Percentiles rank a stretch among this genome's conserved stretches.
phyloP scores from a whole-genome alignment of 2,888 invertebrate species.

The Euplexia lucipara region DNA sequence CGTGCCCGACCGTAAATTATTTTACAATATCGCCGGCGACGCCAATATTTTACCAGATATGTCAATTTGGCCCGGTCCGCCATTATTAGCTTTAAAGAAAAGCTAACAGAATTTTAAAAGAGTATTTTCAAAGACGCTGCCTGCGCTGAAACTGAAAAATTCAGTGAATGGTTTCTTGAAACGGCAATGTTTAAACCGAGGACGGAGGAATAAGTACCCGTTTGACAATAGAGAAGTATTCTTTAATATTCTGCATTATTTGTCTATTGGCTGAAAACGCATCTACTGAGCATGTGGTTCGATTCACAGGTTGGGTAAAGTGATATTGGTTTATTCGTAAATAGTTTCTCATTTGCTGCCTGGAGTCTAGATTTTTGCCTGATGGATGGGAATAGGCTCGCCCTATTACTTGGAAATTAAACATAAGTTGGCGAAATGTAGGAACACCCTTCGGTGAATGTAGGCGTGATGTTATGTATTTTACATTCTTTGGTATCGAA shows the following conservation, averaged over 20 bases:
- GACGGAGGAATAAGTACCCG: neutral
- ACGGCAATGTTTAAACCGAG: neutral
- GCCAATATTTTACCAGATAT: conserved; percentile 53
- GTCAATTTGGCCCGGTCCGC: conserved; percentile 45
- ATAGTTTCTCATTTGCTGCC: too few relatives aligned
- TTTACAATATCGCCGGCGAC: conserved; percentile 37
- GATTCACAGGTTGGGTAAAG: too few relatives aligned
- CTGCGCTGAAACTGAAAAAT: conserved; percentile 8
- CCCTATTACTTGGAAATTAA: too few relatives aligned
- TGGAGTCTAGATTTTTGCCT: too few relatives aligned
- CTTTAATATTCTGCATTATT: neutral
- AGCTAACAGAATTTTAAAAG: conserved; percentile 36
- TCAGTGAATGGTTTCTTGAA: conserved; percentile 12
- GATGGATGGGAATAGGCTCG: too few relatives aligned
- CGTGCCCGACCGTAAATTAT: conserved; percentile 27
- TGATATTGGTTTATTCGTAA: too few relatives aligned
- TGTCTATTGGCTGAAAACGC: neutral
- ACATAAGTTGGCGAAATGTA: too few relatives aligned
- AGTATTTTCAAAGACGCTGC: conserved; percentile 40
- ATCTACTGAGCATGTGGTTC: too few relatives aligned
- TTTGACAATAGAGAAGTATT: neutral
- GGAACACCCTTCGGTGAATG: too few relatives aligned
- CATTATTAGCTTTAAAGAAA: conserved; percentile 45
- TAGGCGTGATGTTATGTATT: too few relatives aligned
- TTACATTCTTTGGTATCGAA: too few relatives aligned